Conservation (phyloP, 92 coral and sea anemone genomes). For the Bergia sp. region DNA sequence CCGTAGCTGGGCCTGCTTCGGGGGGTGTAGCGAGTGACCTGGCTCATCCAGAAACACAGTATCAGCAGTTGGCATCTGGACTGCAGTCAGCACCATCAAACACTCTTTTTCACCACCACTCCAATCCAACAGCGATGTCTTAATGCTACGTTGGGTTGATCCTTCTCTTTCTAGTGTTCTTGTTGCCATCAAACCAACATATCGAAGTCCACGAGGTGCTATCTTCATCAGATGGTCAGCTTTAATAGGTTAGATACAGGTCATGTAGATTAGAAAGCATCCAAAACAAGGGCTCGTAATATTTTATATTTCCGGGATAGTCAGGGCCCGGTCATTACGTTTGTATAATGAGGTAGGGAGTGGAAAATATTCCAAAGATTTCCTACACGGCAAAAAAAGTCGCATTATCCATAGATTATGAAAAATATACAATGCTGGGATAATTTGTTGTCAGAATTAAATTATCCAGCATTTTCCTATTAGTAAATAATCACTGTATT, state of each 20-base stretch:
- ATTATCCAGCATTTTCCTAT: no score
- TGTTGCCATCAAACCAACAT: conserved; percentile 11
- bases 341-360: no score
- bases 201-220: conserved; percentile 1
- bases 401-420: no score
- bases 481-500: no score
- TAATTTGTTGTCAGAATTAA: no score
- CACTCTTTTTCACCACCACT: conserved; percentile 31
- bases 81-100: conserved; percentile 31
- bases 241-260: not conserved
- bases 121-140: not conserved
- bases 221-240: not conserved
- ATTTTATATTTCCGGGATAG: no score
- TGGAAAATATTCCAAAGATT: no score
- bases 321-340: no score
- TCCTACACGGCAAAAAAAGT: no score
- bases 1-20: conserved; percentile 38
- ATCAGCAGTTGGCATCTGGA: conserved; percentile 4
- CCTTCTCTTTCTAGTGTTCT: not conserved
- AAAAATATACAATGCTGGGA: no score
- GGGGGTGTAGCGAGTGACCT: conserved; percentile 31
- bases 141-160: not conserved
- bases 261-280: not conserved
- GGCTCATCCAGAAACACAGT: conserved; percentile 45
- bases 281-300: no score